Conservation (phyloP, 2,113 vertebrate species). For the Ailuropoda melanoleuca region DNA sequence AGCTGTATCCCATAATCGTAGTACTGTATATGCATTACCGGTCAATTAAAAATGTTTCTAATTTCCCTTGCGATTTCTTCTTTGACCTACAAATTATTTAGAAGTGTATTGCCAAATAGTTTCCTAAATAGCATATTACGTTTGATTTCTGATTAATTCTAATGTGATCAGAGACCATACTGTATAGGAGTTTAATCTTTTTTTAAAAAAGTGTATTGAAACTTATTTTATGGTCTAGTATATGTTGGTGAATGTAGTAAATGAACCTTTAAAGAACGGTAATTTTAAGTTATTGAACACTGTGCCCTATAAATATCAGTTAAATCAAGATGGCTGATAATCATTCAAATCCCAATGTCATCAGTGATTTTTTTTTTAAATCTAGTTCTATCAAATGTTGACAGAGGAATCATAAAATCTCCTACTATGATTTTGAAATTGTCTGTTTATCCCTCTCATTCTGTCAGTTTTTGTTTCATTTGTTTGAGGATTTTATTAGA, state of each 20-base stretch:
- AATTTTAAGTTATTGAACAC: background rate
- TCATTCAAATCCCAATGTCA: background rate
- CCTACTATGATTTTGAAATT: background rate
- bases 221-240: background rate
- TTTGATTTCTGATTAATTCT: background rate
- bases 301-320: background rate
- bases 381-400: background rate
- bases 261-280: background rate
- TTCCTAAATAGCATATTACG: background rate
- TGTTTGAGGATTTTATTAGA: background rate
- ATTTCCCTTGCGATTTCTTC: no score
- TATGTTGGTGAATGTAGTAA: background rate
- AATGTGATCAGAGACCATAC: background rate
- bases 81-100: background rate
- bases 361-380: background rate
- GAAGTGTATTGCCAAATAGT: background rate
- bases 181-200: background rate
- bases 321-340: background rate
- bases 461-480: background rate
- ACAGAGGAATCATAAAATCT: background rate
- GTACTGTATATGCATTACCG: background rate
- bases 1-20: background rate
- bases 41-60: background rate
- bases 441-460: background rate
- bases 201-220: background rate